Base-by-base conservation (phyloP, 2,113 vertebrate species). In the Galemys pyrenaicus region DNA sequence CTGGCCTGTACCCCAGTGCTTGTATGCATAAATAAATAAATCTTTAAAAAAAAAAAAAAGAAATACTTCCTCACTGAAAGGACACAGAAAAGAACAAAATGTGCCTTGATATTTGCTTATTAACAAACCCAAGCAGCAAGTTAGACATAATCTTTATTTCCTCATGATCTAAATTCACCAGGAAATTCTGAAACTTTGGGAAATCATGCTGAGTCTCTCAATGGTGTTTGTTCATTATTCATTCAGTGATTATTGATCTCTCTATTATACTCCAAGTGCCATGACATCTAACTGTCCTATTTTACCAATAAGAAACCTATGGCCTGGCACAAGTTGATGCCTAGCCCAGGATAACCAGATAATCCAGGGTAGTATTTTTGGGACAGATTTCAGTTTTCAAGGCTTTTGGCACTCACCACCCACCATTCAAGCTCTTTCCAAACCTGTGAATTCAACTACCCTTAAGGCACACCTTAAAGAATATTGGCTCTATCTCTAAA, bases 381-480 rank as follows among this genome's bases (percentile, higher is more conserved):
- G 51, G 54, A 56, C 35, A 54, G 64, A 92, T 89, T 54, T 81
- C 67, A 92, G 67, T 13, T 35, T 58, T 54, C 22, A 65, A 85
- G 91, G 41, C 6, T 60, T 28, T 90, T 32, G 75, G 64, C 8
- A 44, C 62, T 65, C 20, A 91, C 3, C 35, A 4, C 26, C 19
- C 54, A 56, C 19, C 54, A 5, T 3, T 54, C 51, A 54, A 84
- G 44, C n/a, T 35, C 12, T 41, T 84, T 81, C n/a, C 28, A 65
- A n/a, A 35, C 35, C 60, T 60, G 9, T 54, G 28, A 94, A 74
- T 56, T 77, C 96, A 94, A 51, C 89, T 81, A 84, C 96, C 90
- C 74, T 88, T 26, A 30, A 78, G 51, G 32, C 24, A 10, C 49
- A 84, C 86, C 95, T 58, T 46, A 65, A 91, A 92, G 28, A 67